Base-by-base conservation (phyloP, 2,797 vertebrate species). In the Sandelia bainsii region DNA sequence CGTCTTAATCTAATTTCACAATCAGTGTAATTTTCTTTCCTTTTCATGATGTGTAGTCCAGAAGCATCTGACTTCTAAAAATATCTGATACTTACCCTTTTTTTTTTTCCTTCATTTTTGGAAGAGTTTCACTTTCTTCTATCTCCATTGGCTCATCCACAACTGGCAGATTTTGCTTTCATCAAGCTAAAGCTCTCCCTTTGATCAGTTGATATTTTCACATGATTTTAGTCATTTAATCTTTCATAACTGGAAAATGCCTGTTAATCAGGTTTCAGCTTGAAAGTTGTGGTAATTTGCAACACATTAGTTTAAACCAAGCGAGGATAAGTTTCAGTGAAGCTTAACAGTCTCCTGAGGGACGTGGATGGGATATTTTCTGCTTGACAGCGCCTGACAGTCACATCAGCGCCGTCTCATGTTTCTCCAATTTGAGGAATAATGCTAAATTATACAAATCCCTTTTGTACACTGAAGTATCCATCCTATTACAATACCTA, bases 201-300 rank as follows among this genome's bases (percentile, higher is more conserved):
- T 91, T 92, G 86, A 92, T 92, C 91, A 75, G 72, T 73, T 84
- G 84, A 88, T 89, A 86, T 84, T 87, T 87, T 81, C 75, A 84
- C 64, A 85, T 70, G 71, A 79, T 82, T 90, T 79, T 68, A 80
- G 79, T 86, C 80, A 87, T 86, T 88, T 87, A 71, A 90, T 90
- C 71, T 86, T 87, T 89, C 54, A 79, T 82, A 83, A 80, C 49
- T 74, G 60, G 72, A 71, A 85, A 83, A 87, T 64, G 81, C 48
- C 57, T 86, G 75, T 83, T 89, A 86, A 88, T 91, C 77, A 79
- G 62, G 76, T 82, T 90, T 81, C 80, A 67, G 54, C 64, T 82
- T 72, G 64, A 89, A 81, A 86, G 60, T 84, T 80, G 80, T 63
- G 79, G 73, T 85, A 72, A 88, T 85, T 84, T 88, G 72, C 23